Base-by-base conservation (phyloP, 2,113 vertebrate genomes). In the Ariopsis seemanni region DNA sequence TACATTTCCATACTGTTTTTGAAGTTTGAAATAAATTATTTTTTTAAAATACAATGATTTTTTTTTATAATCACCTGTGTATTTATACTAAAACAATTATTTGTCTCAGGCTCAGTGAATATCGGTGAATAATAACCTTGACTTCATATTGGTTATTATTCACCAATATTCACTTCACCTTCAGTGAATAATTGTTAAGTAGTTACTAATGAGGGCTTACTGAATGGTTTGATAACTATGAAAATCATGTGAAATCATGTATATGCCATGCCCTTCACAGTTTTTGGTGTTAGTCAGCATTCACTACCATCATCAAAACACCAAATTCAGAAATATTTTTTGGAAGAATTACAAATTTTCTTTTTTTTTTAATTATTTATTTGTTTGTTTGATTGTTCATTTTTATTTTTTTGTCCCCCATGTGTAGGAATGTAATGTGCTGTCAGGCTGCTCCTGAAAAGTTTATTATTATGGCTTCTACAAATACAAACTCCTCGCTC, bases 401-500 rank as follows among this genome's bases (percentile, higher is more conserved):
- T 42, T 42, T 42, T 42, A 42, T 79, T n/a, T 20, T 30, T 58
- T 60, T 63, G 11, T 25, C 20, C 18, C 9, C 9, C 77, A 27
- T 30, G 20, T 20, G 17, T 60, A 27, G 65, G 27, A 58, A 25
- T 80, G n/a, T 34, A 22, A 8, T 25, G 53, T 85, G 83, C 27
- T 60, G 63, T 55, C 52, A 27, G 5, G 12, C 50, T 78, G 17
- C 7, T 58, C 27, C 5, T 55, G 60, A 77, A 69, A 30, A 69
- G 85, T 79, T 62, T 58, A 58, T 63, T 77, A 69, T 69, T 53
- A 79, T 57, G 22, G 75, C 74, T 53, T 82, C 42, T 6, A 63
- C 75, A 50, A 30, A 78, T 50, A 42, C 34, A 74, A 50, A 27
- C 50, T 71, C 63, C 74, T 85, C 89, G 87, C 87, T 89, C 84